A percentile compares a stretch with the other conserved stretches of the same genome.
Conservation (phyloP, 64 coral and sea anemone genomes). For the Stylophora pistillata region DNA sequence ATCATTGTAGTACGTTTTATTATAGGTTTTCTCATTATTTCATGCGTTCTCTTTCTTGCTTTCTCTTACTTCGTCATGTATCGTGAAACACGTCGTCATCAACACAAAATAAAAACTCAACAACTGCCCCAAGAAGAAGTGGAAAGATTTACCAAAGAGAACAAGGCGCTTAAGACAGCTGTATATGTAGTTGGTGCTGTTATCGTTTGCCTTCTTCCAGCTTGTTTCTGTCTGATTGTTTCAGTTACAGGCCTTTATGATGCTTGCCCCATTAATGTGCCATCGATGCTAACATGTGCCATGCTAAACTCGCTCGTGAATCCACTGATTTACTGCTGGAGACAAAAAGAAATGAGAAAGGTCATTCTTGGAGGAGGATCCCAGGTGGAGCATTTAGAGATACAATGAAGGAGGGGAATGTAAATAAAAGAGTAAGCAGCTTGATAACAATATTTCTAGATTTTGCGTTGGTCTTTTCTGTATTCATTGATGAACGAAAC, state of each 20-base stretch:
- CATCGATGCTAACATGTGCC: not conserved
- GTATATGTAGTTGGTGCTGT: not conserved
- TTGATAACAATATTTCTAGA: too few relatives aligned
- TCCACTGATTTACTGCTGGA: not conserved
- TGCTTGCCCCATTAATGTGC: not conserved
- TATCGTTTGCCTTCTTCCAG: not conserved
- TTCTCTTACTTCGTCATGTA: not conserved
- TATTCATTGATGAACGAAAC: too few relatives aligned
- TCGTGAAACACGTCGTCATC: not conserved
- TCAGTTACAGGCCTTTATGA: not conserved
- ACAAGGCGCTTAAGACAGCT: not conserved
- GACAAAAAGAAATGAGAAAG: conserved; percentile 1
- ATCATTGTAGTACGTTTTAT: not conserved
- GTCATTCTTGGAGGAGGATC: not conserved
- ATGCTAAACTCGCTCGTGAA: not conserved
- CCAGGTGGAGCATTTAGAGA: too few relatives aligned
- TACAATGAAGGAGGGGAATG: too few relatives aligned
- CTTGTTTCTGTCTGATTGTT: not conserved
- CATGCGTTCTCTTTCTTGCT: not conserved
- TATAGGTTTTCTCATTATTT: not conserved
- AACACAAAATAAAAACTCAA: not conserved
- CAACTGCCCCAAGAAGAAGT: not conserved
- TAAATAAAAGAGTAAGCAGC: too few relatives aligned
- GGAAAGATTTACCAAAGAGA: not conserved
- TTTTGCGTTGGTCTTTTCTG: too few relatives aligned